Conservation (phyloP, 2,797 vertebrate species). For the Eutrigla gurnardus region DNA sequence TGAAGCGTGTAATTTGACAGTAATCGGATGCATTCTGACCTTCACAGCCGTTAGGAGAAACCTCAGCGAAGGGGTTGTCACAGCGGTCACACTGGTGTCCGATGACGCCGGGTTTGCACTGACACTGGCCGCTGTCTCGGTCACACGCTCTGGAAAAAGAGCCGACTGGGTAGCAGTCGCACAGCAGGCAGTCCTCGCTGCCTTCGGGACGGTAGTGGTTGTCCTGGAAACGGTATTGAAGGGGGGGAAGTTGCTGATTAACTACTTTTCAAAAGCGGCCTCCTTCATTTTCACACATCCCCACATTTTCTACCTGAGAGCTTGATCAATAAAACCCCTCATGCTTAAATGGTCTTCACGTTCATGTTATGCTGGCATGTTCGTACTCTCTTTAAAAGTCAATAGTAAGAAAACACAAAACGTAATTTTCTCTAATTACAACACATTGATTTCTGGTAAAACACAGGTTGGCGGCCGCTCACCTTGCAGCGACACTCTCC, state of each 20-base stretch:
- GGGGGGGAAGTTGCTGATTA: constrained; percentile 26
- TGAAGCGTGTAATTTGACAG: not conserved
- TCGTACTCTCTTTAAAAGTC: not conserved
- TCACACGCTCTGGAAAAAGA: constrained; percentile 92
- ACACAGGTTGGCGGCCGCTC: constrained; percentile 31
- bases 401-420: too few species aligned
- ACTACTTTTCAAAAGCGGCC: not conserved
- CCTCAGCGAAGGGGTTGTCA: constrained; percentile 97
- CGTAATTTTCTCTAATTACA: not conserved
- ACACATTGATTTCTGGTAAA: not conserved
- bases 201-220: constrained; percentile 90
- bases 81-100: constrained; percentile 94
- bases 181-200: constrained; percentile 88
- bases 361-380: not conserved
- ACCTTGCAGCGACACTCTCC: constrained; percentile 97
- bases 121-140: constrained; percentile 89
- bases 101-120: constrained; percentile 94
- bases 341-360: not conserved
- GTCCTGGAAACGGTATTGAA: constrained; percentile 82
- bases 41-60: constrained; percentile 93
- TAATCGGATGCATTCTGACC: constrained; percentile 77
- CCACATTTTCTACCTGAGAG: constrained; percentile 12
- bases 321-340: constrained; percentile 1
- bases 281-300: constrained; percentile 8
- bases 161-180: constrained; percentile 94